These are phyloP conservation scores for Ephialtes manifestator DNA, from an alignment of 2,888 invertebrate genomes.

Conservation along the genomic window DNA sequence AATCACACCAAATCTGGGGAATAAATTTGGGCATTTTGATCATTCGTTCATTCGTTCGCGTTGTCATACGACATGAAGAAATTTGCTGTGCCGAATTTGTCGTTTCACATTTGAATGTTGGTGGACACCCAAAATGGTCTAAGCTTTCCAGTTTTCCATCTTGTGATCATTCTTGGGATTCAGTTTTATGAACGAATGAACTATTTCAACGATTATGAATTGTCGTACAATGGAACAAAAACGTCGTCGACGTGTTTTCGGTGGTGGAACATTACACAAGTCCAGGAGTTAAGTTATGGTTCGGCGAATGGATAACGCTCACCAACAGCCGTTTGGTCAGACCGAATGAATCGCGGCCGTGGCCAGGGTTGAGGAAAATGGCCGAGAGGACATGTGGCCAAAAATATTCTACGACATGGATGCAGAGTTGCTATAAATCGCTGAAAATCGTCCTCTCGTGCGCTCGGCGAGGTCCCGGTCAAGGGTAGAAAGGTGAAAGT, in stretches of 20 bases:
- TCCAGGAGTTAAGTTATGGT: no score
- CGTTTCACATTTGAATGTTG: neutral
- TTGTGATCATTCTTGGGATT: no score
- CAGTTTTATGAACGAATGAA: no score
- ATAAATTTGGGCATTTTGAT: neutral
- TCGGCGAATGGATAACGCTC: neutral
- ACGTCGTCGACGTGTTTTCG: no score
- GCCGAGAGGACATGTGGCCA: constrained; percentile 78
- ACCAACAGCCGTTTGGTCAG: neutral
- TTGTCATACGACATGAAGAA: neutral
- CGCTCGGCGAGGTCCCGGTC: constrained; percentile 53
- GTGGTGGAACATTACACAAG: no score
- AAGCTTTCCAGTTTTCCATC: neutral
- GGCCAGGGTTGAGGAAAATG: constrained; percentile 61
- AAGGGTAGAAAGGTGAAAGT: constrained; percentile 36
- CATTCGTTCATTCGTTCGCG: neutral
- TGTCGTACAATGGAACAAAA: no score
- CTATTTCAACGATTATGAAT: no score
- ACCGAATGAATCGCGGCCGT: neutral
- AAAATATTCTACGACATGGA: constrained; percentile 82
- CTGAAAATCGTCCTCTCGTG: constrained; percentile 72
- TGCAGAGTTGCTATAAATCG: constrained; percentile 83
- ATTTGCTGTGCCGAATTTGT: neutral
- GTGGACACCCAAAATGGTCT: neutral
- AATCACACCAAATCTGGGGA: neutral